Conservation (phyloP, 53 echinoderm and acorn worm genomes). For the Crossaster papposus region DNA sequence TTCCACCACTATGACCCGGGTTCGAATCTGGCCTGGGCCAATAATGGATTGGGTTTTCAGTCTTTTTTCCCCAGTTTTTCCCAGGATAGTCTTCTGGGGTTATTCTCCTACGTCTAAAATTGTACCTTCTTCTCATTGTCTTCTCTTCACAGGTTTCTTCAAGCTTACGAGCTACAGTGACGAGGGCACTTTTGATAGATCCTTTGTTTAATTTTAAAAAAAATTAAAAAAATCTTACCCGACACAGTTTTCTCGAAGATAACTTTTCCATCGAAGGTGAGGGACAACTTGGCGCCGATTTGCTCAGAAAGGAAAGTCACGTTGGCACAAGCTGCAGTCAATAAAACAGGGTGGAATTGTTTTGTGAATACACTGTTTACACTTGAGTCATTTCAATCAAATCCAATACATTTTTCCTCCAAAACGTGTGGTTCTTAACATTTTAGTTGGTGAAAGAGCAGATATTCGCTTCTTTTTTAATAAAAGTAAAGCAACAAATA, state of each 20-base stretch:
- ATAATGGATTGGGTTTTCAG: too few species aligned
- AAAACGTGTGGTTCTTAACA: neutral
- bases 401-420: neutral
- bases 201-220: too few species aligned
- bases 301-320: constrained; percentile 13
- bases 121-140: too few species aligned
- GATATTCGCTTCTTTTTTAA: too few species aligned
- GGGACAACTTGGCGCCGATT: constrained; percentile 13
- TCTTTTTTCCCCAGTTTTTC: neutral
- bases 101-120: too few species aligned
- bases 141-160: too few species aligned
- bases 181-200: too few species aligned
- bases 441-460: neutral
- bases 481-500: too few species aligned
- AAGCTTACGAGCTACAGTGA: too few species aligned
- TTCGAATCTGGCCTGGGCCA: too few species aligned
- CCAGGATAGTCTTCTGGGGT: neutral
- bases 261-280: constrained; percentile 31
- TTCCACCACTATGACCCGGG: too few species aligned
- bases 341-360: neutral
- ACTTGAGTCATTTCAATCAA: neutral
- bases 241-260: constrained; percentile 38
- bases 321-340: constrained; percentile 25
- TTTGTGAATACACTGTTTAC: neutral
- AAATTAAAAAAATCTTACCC: constrained; percentile 9